phyloP scores from a whole-genome alignment of 2,113 vertebrate species.

The Nymphicus hollandicus region DNA sequence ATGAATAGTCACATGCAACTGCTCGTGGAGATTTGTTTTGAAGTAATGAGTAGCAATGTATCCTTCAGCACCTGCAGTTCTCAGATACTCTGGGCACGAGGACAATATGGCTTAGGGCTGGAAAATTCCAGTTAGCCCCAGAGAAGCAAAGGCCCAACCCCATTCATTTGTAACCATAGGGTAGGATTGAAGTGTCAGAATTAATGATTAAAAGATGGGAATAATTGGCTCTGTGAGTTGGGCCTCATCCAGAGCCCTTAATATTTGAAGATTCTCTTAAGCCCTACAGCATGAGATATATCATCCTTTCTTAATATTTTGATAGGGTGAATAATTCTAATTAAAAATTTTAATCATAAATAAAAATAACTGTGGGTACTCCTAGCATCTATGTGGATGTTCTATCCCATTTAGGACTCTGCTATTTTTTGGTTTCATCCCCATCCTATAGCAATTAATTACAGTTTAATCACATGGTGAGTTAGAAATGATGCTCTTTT shows the following conservation, averaged over 20 bases:
- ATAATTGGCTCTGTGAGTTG: background rate
- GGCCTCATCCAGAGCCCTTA: background rate
- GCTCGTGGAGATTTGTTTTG: background rate
- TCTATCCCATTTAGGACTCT: background rate
- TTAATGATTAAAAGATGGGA: background rate
- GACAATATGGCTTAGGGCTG: background rate
- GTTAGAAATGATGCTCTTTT: constrained; percentile 26
- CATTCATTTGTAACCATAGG: background rate
- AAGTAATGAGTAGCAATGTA: background rate
- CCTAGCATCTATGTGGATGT: background rate
- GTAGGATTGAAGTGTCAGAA: background rate
- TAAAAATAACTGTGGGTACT: background rate
- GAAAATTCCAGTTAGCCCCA: background rate
- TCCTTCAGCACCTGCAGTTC: background rate
- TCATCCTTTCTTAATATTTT: background rate
- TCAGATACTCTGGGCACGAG: background rate
- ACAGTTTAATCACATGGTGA: constrained; percentile 14
- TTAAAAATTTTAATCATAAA: background rate
- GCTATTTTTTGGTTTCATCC: background rate
- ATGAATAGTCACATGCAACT: background rate
- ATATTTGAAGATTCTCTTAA: background rate
- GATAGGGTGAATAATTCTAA: background rate
- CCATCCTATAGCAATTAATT: background rate
- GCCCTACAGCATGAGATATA: background rate
- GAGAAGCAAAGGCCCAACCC: background rate